These are phyloP conservation scores for Salvelinus sp. DNA, from an alignment of 2,113 vertebrate species.

Conservation along the genomic window DNA sequence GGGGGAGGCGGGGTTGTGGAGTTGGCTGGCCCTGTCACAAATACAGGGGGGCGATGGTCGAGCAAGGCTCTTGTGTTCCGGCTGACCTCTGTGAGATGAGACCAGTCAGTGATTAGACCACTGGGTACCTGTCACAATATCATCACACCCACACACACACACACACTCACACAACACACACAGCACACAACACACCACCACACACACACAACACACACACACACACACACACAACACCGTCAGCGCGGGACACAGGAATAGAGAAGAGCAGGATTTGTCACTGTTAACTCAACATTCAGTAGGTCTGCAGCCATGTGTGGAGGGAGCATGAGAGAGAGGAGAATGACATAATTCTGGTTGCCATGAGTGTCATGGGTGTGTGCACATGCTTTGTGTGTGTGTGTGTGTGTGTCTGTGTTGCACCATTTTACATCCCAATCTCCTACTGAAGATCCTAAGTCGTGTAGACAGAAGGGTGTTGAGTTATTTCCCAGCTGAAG, in stretches of 20 bases:
- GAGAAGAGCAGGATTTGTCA: conserved; percentile 37
- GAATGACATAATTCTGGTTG: background rate
- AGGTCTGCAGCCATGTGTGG: background rate
- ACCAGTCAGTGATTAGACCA: conserved; percentile 51
- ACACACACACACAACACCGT: conserved; percentile 6
- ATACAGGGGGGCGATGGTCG: conserved; percentile 31
- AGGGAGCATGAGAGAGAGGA: background rate
- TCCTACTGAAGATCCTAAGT: no score
- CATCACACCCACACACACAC: conserved; percentile 41
- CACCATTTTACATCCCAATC: no score
- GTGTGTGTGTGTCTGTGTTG: no score
- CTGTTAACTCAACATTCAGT: conserved; percentile 20
- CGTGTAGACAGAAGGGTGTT: no score
- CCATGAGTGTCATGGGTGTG: no score
- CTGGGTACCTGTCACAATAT: conserved; percentile 61
- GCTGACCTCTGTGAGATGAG: conserved; percentile 46
- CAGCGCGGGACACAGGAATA: background rate
- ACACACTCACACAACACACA: conserved; percentile 11
- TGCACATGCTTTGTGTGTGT: no score
- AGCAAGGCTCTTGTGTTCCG: conserved; percentile 43
- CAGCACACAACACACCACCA: conserved; percentile 21
- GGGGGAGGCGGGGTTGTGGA: conserved; percentile 25
- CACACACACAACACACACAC: conserved; percentile 21
- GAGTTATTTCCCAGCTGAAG: no score
- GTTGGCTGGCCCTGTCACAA: conserved; percentile 34